phyloP scores from a whole-genome alignment of 2,113 vertebrate species.

The Paracanthobrama guichenoti region DNA sequence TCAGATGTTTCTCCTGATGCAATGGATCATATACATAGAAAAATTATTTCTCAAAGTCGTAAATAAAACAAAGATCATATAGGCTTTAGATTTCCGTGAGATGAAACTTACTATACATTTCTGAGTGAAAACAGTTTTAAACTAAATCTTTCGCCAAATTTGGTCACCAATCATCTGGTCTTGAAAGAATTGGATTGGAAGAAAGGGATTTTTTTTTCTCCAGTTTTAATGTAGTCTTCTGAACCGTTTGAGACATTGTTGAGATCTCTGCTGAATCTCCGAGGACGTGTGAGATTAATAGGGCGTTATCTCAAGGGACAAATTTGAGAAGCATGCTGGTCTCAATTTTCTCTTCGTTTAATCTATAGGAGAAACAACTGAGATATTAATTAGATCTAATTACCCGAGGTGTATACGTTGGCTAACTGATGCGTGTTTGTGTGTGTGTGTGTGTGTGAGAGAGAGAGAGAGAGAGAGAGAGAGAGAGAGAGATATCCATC shows the following conservation, averaged over 20 bases:
- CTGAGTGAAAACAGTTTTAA: no score
- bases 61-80: no score
- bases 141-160: neutral
- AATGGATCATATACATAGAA: neutral
- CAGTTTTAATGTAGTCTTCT: neutral
- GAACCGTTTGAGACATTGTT: neutral
- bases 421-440: neutral
- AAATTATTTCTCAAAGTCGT: no score
- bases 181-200: neutral
- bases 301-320: neutral
- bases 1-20: neutral
- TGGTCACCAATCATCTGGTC: neutral
- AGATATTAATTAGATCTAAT: conserved; percentile 18
- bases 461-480: neutral
- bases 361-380: neutral
- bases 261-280: neutral
- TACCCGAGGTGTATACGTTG: neutral
- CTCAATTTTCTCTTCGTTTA: neutral
- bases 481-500: conserved; percentile 7
- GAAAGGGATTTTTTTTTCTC: no score
- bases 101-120: no score
- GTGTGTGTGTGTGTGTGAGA: neutral
- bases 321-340: neutral
- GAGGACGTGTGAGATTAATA: neutral
- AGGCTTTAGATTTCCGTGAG: no score